Conservation (phyloP, 2,113 vertebrate species). For the Camelus bactrianus region DNA sequence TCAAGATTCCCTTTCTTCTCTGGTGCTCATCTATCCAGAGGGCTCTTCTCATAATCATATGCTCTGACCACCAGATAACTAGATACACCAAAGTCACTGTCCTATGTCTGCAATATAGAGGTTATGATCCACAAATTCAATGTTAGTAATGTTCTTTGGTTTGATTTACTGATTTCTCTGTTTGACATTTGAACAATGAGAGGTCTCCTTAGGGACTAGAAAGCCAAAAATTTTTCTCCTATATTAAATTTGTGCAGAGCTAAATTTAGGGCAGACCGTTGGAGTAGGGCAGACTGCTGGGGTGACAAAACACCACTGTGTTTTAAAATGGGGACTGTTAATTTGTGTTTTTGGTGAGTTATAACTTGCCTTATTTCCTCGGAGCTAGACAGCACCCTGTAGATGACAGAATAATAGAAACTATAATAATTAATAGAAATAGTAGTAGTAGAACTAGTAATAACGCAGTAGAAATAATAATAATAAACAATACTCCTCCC, state of each 20-base stretch:
- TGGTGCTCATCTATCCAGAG: neutral
- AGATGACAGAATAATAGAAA: conserved; percentile 20
- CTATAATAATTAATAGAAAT: neutral
- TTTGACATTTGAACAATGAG: neutral
- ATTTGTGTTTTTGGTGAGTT: neutral
- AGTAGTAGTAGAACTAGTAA: neutral
- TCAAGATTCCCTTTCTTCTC: neutral
- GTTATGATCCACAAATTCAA: neutral
- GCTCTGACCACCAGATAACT: neutral
- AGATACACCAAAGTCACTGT: neutral
- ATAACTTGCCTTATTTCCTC: neutral
- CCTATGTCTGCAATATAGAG: neutral
- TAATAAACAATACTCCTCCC: neutral
- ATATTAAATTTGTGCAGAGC: neutral
- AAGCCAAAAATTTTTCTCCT: conserved; percentile 8
- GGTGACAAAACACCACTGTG: neutral
- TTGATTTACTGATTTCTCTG: neutral
- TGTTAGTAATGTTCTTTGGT: neutral
- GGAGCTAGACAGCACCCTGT: neutral
- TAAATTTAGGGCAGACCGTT: neutral
- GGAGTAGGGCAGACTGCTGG: neutral
- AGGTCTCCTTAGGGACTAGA: neutral
- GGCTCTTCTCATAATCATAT: neutral
- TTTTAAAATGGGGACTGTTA: neutral
- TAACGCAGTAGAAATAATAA: neutral